Evolutionary conservation across 2,113 vertebrate genomes (phyloP).

Genomic region (Scartelaos histophorus): DNA sequence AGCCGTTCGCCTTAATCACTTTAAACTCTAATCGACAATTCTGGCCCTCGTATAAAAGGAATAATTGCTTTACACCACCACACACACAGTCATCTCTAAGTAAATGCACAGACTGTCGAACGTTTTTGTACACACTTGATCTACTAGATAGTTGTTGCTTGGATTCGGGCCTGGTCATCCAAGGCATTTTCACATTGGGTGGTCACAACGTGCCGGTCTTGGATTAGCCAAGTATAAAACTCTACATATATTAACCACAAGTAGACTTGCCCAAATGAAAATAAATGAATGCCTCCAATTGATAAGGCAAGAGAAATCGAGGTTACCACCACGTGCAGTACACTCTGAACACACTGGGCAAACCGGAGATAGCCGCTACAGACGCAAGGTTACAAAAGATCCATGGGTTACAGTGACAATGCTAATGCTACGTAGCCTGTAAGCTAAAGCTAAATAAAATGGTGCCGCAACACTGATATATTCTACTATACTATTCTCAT

Average conservation of each 20-base stretch:
- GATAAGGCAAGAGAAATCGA: no score
- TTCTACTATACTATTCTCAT: neutral
- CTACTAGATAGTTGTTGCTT: slow-evolving; percentile 26
- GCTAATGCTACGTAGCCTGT: slow-evolving; percentile 49
- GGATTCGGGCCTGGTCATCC: slow-evolving; percentile 41
- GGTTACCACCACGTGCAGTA: neutral
- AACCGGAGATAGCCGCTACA: slow-evolving; percentile 40
- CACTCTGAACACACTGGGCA: slow-evolving; percentile 60
- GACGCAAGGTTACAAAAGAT: neutral
- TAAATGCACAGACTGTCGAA: neutral
- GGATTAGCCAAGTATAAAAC: neutral
- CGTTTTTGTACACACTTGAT: neutral
- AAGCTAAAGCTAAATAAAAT: slow-evolving; percentile 36
- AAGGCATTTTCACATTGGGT: slow-evolving; percentile 22
- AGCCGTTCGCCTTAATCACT: neutral
- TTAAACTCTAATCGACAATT: neutral
- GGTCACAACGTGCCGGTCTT: slow-evolving; percentile 48
- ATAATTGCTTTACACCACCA: neutral
- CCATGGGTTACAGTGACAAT: neutral
- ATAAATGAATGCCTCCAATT: neutral
- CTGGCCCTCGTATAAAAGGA: neutral
- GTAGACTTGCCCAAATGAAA: neutral
- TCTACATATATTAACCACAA: neutral
- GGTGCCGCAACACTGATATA: neutral
- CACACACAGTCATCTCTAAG: neutral